Evolutionary conservation across 1,140 invertebrate species (phyloP).

Genomic region (Brachionus calyciflorus): DNA sequence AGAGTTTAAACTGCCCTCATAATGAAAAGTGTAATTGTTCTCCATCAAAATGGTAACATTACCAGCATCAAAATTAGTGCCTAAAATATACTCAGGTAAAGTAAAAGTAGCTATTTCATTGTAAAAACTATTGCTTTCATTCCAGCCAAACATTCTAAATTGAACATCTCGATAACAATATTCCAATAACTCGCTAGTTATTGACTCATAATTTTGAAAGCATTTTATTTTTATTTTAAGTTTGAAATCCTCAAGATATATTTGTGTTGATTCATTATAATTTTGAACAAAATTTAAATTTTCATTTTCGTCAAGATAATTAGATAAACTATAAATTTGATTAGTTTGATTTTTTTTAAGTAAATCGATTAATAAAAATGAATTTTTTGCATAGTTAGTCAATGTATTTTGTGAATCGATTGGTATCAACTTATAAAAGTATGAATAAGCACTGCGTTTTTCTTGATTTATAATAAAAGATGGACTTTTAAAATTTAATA

Average conservation of each 20-base stretch:
- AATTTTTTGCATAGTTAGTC: slow-evolving; percentile 28
- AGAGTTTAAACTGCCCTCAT: background rate
- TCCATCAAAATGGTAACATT: background rate
- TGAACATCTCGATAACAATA: slow-evolving; percentile 33
- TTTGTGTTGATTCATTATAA: background rate
- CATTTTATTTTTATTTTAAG: background rate
- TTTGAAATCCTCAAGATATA: background rate
- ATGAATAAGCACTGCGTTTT: background rate
- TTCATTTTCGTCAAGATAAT: slow-evolving; percentile 29
- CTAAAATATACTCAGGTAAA: background rate
- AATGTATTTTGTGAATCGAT: background rate
- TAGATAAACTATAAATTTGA: background rate
- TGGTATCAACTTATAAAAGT: slow-evolving; percentile 35
- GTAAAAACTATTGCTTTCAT: background rate
- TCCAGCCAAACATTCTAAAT: background rate
- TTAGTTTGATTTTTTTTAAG: background rate
- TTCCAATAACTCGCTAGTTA: background rate
- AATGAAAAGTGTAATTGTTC: slow-evolving; percentile 3
- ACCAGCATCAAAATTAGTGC: background rate
- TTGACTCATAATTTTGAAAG: background rate
- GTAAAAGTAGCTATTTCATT: background rate
- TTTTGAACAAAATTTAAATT: background rate
- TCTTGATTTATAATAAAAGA: background rate
- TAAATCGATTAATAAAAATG: background rate
- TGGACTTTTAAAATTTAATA: background rate